phyloP scores from a whole-genome alignment of 2,113 vertebrate genomes.

The Chlorocebus sabaeus region DNA sequence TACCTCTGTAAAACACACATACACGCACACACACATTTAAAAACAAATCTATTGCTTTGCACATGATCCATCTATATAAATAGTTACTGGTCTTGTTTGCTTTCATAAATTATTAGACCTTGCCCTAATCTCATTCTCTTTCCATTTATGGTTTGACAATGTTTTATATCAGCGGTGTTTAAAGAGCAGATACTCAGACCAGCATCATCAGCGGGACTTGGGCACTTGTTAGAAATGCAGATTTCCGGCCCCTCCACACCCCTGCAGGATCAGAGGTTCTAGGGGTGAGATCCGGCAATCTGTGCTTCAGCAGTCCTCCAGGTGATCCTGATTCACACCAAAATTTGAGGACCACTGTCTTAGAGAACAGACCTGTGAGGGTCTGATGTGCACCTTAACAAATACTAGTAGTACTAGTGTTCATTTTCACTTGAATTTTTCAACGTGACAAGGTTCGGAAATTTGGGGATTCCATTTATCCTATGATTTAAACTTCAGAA shows the following conservation, averaged over 20 bases:
- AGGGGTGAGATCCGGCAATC: rapidly evolving
- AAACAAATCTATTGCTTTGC: background rate
- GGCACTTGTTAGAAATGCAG: background rate
- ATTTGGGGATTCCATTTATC: background rate
- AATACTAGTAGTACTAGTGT: background rate
- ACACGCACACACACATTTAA: background rate
- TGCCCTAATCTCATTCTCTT: background rate
- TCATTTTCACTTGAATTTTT: background rate
- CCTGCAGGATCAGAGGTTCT: background rate
- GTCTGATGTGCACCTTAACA: background rate
- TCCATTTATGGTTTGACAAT: background rate
- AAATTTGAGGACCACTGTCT: background rate
- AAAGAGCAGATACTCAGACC: background rate
- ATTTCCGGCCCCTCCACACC: background rate
- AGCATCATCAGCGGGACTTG: background rate
- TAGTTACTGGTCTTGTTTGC: background rate
- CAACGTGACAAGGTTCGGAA: background rate
- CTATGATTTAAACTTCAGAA: background rate
- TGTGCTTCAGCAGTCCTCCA: background rate
- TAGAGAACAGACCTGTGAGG: background rate
- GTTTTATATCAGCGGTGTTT: background rate
- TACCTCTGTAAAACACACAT: background rate
- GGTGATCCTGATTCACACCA: background rate
- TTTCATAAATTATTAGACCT: background rate
- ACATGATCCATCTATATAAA: background rate